Percentiles rank a stretch among this genome's conserved stretches.
These are phyloP conservation scores for Caradrina clavipalpis DNA, from an alignment of 2,888 invertebrate genomes.

Conservation along the genomic window DNA sequence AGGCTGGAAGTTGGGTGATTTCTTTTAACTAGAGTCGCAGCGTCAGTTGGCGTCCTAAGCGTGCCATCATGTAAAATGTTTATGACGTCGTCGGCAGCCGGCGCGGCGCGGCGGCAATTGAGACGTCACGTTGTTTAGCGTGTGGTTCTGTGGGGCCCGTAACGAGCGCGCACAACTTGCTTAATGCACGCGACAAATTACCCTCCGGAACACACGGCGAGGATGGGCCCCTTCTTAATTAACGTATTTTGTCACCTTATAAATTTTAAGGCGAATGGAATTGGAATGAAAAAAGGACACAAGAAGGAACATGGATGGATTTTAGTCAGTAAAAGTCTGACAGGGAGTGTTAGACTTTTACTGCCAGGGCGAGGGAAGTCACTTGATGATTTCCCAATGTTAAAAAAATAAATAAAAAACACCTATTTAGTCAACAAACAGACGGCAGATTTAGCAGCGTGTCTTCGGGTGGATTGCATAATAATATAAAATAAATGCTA, in stretches of 20 bases:
- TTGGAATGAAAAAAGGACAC: too few species aligned
- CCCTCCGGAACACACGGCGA: constrained; percentile 59
- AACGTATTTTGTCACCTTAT: constrained; percentile 68
- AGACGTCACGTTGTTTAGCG: constrained; percentile 75
- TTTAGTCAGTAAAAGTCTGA: too few species aligned
- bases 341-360: too few species aligned
- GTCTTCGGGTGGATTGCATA: constrained; percentile 3
- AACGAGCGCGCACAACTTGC: constrained; percentile 71
- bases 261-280: constrained; percentile 52
- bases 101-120: constrained; percentile 66
- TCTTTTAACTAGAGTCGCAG: constrained; percentile 52
- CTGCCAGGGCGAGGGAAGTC: too few species aligned
- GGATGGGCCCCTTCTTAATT: constrained; percentile 66
- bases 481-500: neutral
- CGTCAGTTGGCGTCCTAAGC: constrained; percentile 69
- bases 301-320: too few species aligned
- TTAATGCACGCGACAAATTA: constrained; percentile 75
- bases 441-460: constrained; percentile 8
- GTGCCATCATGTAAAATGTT: constrained; percentile 72
- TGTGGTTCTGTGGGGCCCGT: constrained; percentile 62
- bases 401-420: too few species aligned
- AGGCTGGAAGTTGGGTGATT: constrained; percentile 36
- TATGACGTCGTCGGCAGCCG: constrained; percentile 67
- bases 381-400: too few species aligned
- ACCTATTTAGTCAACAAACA: constrained; percentile 43